Evolutionary conservation across 2,797 vertebrate genomes (phyloP).

Genomic region (Labeo calbasu): DNA sequence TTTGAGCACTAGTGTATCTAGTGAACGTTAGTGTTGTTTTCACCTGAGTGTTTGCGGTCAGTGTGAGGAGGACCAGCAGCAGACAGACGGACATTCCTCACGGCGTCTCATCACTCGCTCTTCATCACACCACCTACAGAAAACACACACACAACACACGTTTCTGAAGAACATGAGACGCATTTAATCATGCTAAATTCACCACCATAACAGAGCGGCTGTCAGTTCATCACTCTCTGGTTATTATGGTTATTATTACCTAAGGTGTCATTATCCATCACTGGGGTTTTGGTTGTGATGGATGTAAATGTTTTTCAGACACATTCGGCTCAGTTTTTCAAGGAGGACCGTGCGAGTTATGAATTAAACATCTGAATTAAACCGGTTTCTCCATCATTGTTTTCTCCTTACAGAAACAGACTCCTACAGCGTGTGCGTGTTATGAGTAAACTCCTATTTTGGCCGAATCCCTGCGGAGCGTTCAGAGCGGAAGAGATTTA

Average conservation of each 20-base stretch:
- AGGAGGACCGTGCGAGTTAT: not conserved
- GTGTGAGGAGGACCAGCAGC: slow-evolving; percentile 74
- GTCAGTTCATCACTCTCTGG: no score
- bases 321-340: not conserved
- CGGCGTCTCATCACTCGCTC: slow-evolving; percentile 23
- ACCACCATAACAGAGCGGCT: not conserved
- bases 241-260: no score
- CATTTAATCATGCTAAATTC: not conserved
- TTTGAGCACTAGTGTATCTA: not conserved
- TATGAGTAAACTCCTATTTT: slow-evolving; percentile 33
- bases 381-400: not conserved
- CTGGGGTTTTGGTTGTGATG: not conserved
- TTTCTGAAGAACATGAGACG: not conserved
- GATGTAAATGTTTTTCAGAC: not conserved
- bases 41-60: slow-evolving; percentile 79
- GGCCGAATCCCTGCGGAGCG: not conserved
- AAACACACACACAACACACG: slow-evolving; percentile 14
- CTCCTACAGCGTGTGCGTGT: not conserved
- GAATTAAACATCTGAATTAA: not conserved
- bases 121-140: slow-evolving; percentile 62
- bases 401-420: not conserved
- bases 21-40: not conserved
- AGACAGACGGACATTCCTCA: slow-evolving; percentile 84
- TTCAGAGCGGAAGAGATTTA: slow-evolving; percentile 33
- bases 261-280: not conserved